Percentiles rank a stretch among this genome's conserved stretches.
Conservation (phyloP, 2,888 invertebrate genomes). For the Drosophila mettleri region DNA sequence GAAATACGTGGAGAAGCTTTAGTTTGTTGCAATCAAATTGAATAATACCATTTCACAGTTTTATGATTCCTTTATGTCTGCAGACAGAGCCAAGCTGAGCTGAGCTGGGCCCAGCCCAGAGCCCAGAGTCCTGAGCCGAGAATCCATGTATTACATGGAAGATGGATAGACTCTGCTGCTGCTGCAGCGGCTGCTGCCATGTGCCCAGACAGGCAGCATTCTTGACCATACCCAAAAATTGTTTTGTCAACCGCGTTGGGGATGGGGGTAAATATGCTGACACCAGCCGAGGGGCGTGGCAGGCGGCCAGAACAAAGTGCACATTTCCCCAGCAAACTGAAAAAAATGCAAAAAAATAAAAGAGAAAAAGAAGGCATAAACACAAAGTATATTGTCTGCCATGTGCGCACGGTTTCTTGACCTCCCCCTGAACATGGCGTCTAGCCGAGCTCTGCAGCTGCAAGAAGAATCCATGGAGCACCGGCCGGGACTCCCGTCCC, state of each 20-base stretch:
- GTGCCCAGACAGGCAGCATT: conserved; percentile 55
- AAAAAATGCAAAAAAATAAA: conserved; percentile 6
- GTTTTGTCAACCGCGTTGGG: conserved; percentile 53
- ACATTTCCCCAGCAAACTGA: conserved; percentile 54
- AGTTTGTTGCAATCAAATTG: conserved; percentile 56
- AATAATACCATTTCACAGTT: conserved; percentile 77
- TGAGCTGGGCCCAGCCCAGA: conserved; percentile 7
- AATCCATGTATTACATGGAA: conserved; percentile 47
- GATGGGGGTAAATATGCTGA: conserved; percentile 66
- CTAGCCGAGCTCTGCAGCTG: conserved; percentile 31
- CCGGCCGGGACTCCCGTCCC: conserved; percentile 6
- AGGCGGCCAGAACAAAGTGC: conserved; percentile 14
- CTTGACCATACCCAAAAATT: conserved; percentile 84
- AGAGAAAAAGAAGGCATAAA: conserved; percentile 10
- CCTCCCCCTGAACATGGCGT: conserved; percentile 67
- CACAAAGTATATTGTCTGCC: conserved; percentile 41
- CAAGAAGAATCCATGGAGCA: not conserved
- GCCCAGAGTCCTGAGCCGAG: conserved; percentile 26
- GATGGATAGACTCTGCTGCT: conserved; percentile 18
- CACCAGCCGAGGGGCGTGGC: conserved; percentile 55
- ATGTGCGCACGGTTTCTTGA: conserved; percentile 78
- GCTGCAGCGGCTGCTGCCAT: no score
- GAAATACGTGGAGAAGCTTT: conserved; percentile 28
- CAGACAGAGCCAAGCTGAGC: conserved; percentile 29
- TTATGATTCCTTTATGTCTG: conserved; percentile 73